A percentile compares a stretch with the other conserved stretches of the same genome.
Conservation (phyloP, 2,888 invertebrate species). For the Pteria penguin region DNA sequence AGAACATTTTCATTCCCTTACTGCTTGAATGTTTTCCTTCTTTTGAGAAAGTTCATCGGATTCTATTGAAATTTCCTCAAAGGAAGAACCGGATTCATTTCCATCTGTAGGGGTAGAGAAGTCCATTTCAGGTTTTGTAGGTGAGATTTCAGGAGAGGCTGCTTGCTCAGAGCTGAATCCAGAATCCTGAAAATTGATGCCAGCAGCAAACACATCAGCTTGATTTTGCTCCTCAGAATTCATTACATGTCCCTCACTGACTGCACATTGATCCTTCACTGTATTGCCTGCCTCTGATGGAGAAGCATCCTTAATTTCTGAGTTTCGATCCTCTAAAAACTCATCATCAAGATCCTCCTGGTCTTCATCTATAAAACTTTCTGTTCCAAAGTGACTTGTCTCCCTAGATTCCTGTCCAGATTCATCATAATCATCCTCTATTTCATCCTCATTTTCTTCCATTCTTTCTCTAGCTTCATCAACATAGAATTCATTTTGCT, state of each 20-base stretch:
- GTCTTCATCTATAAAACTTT: conserved; percentile 35
- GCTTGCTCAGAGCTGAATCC: conserved; percentile 57
- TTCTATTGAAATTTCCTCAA: conserved; percentile 51
- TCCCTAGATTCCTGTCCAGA: conserved; percentile 32
- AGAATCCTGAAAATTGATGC: conserved; percentile 45
- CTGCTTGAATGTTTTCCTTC: neutral
- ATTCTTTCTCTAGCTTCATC: conserved; percentile 73
- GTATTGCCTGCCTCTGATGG: conserved; percentile 10
- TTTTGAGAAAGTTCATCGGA: conserved; percentile 53
- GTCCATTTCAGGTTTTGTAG: conserved; percentile 18
- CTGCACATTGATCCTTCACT: conserved; percentile 22
- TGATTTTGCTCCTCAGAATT: neutral
- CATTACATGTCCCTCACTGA: neutral
- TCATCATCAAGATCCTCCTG: conserved; percentile 41
- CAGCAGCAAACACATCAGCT: neutral
- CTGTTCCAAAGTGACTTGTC: conserved; percentile 34
- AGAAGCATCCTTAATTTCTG: conserved; percentile 15
- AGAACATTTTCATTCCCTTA: too few species aligned
- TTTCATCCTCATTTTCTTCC: conserved; percentile 2
- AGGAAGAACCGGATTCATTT: conserved; percentile 59
- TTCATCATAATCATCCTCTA: conserved; percentile 28
- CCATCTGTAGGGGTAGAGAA: conserved; percentile 38
- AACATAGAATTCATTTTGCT: conserved; percentile 81
- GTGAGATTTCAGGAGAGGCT: conserved; percentile 38
- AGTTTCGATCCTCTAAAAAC: conserved; percentile 35